Base-by-base conservation (phyloP, 2,888 invertebrate species). In the Metellina segmentata region DNA sequence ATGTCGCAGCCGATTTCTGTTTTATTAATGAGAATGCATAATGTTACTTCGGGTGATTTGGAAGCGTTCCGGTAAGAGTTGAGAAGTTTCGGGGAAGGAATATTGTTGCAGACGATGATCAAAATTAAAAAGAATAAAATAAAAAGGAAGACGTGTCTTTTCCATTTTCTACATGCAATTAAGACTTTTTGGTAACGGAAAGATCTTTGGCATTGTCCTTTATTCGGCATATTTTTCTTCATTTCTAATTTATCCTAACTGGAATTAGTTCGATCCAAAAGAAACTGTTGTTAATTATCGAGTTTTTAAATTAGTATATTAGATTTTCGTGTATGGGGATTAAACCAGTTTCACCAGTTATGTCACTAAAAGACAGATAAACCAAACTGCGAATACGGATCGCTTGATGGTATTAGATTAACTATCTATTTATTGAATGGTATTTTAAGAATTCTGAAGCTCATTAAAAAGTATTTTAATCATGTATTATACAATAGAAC, bases 31-130 rank as follows among this genome's bases (percentile, higher is more conserved):
- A 78, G 78, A 79, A 86, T n/a, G 51, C 11, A 13, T 19, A 78
- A 71, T 70, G 69, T 86, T 20, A 86, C 70, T 86, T 13, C 71
- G 69, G 86, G 78, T 71, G 78, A 34, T 78, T 86, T 78, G 48
- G 52, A 78, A 52, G 69, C 19, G 49, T 61, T 61, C 61, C 5
- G 4, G 1, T 11, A 74, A 9, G 9, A 49, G 19, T 75, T n/a
- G 9, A 48, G 61, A 61, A 69, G 13, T 8, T 52, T 72, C 8
- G 6, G 52, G 52, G 49, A 20, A 85, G 6, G 85, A 75, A 61
- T 13, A 75, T 20, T 19, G 74, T 20, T 34, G 48, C 74, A 85
- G 61, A 48, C 19, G 52, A 7, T 52, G 19, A 61, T 61, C 61
- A 61, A 16, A 61, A 61, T 71, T 49, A 71, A 51, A 82, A 71